A percentile compares a stretch with the other conserved stretches of the same genome.
These are phyloP conservation scores for Drosophila trichaetosa DNA, from an alignment of 2,888 invertebrate species.

Conservation along the genomic window DNA sequence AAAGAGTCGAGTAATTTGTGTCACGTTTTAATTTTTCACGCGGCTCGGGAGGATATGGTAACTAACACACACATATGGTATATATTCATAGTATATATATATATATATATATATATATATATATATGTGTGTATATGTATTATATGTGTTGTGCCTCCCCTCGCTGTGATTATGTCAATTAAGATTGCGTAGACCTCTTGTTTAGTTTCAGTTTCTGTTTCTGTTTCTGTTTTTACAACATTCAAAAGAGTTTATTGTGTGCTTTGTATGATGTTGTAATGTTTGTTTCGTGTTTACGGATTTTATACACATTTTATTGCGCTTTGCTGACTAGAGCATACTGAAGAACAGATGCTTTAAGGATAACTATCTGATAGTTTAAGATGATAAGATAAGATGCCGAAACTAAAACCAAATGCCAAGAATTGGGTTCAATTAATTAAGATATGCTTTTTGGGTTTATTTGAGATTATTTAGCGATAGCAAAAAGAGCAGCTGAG, in stretches of 20 bases:
- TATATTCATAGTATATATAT: neutral
- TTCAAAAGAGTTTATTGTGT: slow-evolving; percentile 36
- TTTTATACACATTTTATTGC: slow-evolving; percentile 9
- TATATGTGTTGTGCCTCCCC: slow-evolving; percentile 18
- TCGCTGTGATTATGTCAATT: slow-evolving; percentile 71
- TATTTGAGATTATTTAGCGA: neutral
- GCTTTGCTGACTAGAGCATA: neutral
- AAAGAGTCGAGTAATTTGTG: slow-evolving; percentile 70
- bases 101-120: neutral
- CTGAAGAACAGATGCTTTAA: neutral
- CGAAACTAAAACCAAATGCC: neutral
- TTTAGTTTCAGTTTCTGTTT: slow-evolving; percentile 35
- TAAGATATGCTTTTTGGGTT: neutral
- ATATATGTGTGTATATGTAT: neutral
- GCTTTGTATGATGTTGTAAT: slow-evolving; percentile 13
- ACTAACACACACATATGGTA: slow-evolving; percentile 23
- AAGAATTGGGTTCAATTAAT: neutral
- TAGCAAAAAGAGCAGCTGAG: slow-evolving; percentile 14
- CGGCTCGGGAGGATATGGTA: slow-evolving; percentile 33
- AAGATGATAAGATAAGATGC: neutral
- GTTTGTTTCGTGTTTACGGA: slow-evolving; percentile 27
- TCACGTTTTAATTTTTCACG: slow-evolving; percentile 75
- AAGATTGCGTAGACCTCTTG: slow-evolving; percentile 57
- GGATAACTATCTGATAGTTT: neutral
- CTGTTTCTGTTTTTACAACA: slow-evolving; percentile 4